Base-by-base conservation (phyloP, 2,888 invertebrate genomes). In the Buathra laborator region DNA sequence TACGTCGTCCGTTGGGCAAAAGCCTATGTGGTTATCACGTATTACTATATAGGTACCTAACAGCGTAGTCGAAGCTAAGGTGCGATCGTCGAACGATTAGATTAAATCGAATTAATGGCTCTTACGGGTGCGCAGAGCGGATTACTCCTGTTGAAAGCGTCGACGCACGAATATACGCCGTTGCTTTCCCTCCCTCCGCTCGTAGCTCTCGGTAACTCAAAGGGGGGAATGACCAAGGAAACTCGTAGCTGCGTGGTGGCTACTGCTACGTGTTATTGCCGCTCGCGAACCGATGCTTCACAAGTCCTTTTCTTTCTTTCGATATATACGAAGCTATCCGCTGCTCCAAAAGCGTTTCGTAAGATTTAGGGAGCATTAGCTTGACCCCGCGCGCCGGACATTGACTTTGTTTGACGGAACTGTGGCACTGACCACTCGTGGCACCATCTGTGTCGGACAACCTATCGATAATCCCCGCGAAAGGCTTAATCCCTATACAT, bases 401-500 rank as follows among this genome's bases (percentile, higher is more conserved):
- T 24, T 14, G 24, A 4, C 37, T 56, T 59, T 51, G 14, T 16
- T 24, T 14, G 9, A n/a, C 59, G 9, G 16, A 19, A 37, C 37
- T 37, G 7, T 9, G 37, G 10, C 10, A 19, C 32, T 70, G 81
- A 70, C 70, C 76, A 75, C 75, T 81, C 46, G 53, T 16, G 75
- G 56, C 56, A 37, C 92, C 92, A 92, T 90, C 90, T 92, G 92
- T 89, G 88, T 89, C 89, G 88, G 91, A 92, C 92, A 89, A 89
- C 86, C 71, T 78, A 85, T 85, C 88, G 88, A 72, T 70, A 59
- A 70, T 51, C 68, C 62, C 4, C 70, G 67, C 86, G 64, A 81
- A 77, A 77, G 71, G 59, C 64, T 77, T 70, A 79, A 83, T 86
- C 78, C 78, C 53, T 53, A 77, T 44, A 81, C 81, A 82, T 86